These are phyloP conservation scores for Laupala kohalensis DNA, from an alignment of 1,140 invertebrate genomes.

Conservation along the genomic window DNA sequence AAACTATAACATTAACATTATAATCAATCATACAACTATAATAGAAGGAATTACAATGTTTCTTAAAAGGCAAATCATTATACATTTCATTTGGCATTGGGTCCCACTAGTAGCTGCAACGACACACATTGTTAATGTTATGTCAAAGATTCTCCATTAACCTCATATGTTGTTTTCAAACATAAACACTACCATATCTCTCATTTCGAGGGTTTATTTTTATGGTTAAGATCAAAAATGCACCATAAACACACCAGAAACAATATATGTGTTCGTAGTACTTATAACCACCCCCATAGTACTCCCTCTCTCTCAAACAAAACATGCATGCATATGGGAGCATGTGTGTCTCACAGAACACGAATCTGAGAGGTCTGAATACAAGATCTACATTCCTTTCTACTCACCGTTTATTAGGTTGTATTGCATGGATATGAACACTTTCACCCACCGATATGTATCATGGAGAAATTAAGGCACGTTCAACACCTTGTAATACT, in stretches of 20 bases:
- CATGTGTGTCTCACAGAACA: not conserved
- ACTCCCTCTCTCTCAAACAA: not conserved
- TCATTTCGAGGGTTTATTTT: not conserved
- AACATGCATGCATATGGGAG: not conserved
- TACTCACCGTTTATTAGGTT: not conserved
- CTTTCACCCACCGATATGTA: not conserved
- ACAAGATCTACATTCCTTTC: not conserved
- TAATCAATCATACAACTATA: too few species aligned
- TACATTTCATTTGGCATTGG: too few species aligned
- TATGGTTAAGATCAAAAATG: too few species aligned
- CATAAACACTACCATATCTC: not conserved
- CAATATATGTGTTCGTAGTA: too few species aligned
- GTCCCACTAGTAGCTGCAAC: too few species aligned
- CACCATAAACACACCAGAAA: too few species aligned
- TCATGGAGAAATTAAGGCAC: not conserved
- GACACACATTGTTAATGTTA: not conserved
- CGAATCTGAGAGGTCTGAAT: not conserved
- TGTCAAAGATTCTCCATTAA: not conserved
- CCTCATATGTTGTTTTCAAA: not conserved
- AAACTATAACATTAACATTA: too few species aligned
- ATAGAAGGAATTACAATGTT: too few species aligned
- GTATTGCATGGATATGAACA: not conserved
- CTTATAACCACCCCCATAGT: too few species aligned
- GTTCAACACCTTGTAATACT: not conserved
- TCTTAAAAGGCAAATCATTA: too few species aligned